Evolutionary conservation across 2,113 vertebrate species (phyloP), one percentile per base, ranked within the genome.

Genomic region (Gila orcuttii): DNA sequence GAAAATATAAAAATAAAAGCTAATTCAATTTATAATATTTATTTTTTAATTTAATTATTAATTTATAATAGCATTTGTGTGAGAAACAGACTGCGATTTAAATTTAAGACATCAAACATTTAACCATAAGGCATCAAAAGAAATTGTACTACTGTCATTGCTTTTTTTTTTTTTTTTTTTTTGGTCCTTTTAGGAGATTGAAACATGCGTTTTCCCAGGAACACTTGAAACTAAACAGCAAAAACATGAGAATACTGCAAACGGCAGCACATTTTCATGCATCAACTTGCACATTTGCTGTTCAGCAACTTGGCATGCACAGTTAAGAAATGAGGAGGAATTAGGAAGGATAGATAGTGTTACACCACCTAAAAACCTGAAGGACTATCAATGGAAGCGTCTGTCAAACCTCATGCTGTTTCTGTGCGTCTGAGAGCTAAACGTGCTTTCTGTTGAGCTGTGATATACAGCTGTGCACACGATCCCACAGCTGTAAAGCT

Each of bases 401-500:
- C 31, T 17, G 17, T 33, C 31, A 68, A 68, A 36, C 64, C 68
- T 36, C 11, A 36, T 0, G 12, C 6, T 15, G 71, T 25, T 13
- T 75, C 23, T 25, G 71, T 23, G 7, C 1, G 23, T 47, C 23
- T 39, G 11, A 59, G 21, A 79, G 31, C 36, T 60, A 62, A 79
- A 59, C 21, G 2, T 1, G 55, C 33, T 39, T 13, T 36, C 28
- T 39, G 55, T 60, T 78, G 28, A n/a, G 36, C 4, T 0, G 21
- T 73, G 69, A 9, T 28, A n/a, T 28, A 75, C 9, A 60, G 31
- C 21, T 77, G 31, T 59, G 19, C 76, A 59, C 50, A 45, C 52
- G 4, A 36, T 62, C 28, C 42, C 45, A 39, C 64, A 52, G 74
- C 84, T 81, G 66, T 73, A 23, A 77, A 47, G 6, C 76, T 45